These are phyloP conservation scores for Melanotaenia trifasciata DNA, from an alignment of 2,797 vertebrate genomes.

Conservation along the genomic window DNA sequence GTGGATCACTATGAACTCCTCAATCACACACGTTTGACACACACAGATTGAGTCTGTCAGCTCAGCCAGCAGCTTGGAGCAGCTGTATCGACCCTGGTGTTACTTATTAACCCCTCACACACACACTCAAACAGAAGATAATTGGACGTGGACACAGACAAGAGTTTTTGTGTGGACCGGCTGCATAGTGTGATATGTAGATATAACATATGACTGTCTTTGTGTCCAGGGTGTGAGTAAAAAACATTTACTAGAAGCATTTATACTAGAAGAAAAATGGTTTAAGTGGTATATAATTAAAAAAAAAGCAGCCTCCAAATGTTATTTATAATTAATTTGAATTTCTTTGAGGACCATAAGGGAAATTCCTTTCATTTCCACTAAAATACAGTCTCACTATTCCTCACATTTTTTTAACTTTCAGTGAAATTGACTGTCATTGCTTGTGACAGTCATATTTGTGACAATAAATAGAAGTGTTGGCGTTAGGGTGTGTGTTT, in stretches of 20 bases:
- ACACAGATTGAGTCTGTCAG: slow-evolving; percentile 84
- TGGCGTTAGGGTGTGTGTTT: slow-evolving; percentile 41
- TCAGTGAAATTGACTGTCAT: not conserved
- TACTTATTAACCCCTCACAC: slow-evolving; percentile 84
- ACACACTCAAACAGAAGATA: slow-evolving; percentile 60
- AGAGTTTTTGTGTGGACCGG: slow-evolving; percentile 38
- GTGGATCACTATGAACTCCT: slow-evolving; percentile 81
- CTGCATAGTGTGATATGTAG: slow-evolving; percentile 12
- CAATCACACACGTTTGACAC: slow-evolving; percentile 87
- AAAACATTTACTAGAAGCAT: too few relatives aligned
- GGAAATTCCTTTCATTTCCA: not conserved
- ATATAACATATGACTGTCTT: slow-evolving; percentile 24
- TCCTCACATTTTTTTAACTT: not conserved
- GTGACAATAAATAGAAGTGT: slow-evolving; percentile 40
- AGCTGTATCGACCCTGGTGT: slow-evolving; percentile 82
- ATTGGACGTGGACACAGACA: slow-evolving; percentile 49
- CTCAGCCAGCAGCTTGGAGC: slow-evolving; percentile 70
- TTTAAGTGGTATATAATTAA: not conserved
- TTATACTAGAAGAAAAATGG: not conserved
- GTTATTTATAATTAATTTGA: not conserved
- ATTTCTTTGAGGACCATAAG: not conserved
- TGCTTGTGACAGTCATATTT: slow-evolving; percentile 23
- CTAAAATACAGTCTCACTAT: not conserved
- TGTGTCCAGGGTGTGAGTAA: not conserved
- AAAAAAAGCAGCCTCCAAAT: not conserved